A percentile compares a stretch with the other conserved stretches of the same genome.
These are phyloP conservation scores for Pristionchus japonicus DNA, from an alignment of 2,888 invertebrate species.

Conservation along the genomic window DNA sequence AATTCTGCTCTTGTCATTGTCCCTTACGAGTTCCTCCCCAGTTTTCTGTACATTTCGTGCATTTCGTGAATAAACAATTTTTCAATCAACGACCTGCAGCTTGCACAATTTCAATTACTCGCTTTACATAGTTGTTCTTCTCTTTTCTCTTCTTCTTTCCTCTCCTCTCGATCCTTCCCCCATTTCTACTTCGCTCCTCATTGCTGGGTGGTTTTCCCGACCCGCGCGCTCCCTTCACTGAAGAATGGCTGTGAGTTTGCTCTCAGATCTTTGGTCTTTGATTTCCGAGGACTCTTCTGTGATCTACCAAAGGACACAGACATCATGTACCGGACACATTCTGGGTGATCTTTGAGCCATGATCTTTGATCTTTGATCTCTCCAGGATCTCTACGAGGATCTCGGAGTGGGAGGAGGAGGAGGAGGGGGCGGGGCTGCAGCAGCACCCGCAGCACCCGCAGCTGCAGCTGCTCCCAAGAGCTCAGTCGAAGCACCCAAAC, in stretches of 20 bases:
- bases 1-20: neutral
- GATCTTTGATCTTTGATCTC: neutral
- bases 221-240: neutral
- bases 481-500: no score
- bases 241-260: constrained; percentile 25
- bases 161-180: neutral
- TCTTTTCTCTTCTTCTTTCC: neutral
- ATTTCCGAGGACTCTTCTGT: neutral
- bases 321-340: no score
- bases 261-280: neutral
- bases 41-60: constrained; percentile 29
- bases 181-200: neutral
- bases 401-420: neutral
- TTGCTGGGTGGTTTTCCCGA: neutral
- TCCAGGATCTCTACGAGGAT: constrained; percentile 27
- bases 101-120: neutral
- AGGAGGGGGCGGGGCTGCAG: neutral
- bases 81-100: neutral
- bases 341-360: neutral
- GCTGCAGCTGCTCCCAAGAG: neutral
- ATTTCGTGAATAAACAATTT: constrained; percentile 2
- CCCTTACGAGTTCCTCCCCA: neutral
- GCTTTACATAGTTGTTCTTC: neutral
- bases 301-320: no score
- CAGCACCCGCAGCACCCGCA: neutral